These are phyloP conservation scores for Caerostris darwini DNA, from an alignment of 1,140 invertebrate species.

Conservation along the genomic window DNA sequence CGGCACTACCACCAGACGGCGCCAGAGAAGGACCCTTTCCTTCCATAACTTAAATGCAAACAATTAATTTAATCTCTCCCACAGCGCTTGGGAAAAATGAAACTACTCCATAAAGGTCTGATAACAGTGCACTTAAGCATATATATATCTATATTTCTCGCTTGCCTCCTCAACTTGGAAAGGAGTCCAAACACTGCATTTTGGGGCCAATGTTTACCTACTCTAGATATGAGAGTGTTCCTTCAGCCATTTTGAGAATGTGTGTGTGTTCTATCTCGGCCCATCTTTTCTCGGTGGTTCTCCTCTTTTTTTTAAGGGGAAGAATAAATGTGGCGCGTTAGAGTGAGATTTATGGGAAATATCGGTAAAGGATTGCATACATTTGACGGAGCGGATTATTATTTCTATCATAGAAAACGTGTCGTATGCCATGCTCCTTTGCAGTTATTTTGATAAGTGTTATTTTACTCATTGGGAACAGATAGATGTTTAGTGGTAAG, in stretches of 20 bases:
- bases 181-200: conserved; percentile 71
- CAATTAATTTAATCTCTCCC: conserved; percentile 73
- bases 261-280: conserved; percentile 35
- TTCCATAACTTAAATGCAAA: conserved; percentile 71
- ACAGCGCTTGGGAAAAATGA: conserved; percentile 50
- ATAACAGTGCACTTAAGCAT: conserved; percentile 66
- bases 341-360: conserved; percentile 17
- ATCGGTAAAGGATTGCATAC: neutral
- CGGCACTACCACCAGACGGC: conserved; percentile 58
- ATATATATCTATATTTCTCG: conserved; percentile 62
- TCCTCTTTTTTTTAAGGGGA: neutral
- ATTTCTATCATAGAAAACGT: neutral
- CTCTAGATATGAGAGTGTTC: neutral
- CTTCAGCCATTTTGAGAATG: conserved; percentile 33
- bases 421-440: neutral
- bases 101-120: conserved; percentile 65
- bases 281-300: conserved; percentile 14
- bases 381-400: neutral
- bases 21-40: conserved; percentile 12
- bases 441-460: neutral
- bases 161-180: conserved; percentile 10
- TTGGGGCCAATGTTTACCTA: conserved; percentile 29
- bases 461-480: neutral
- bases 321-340: neutral
- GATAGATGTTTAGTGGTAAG: too few species aligned